Conservation (phyloP, 2,888 invertebrate species). For the Phyto melanocephala region DNA sequence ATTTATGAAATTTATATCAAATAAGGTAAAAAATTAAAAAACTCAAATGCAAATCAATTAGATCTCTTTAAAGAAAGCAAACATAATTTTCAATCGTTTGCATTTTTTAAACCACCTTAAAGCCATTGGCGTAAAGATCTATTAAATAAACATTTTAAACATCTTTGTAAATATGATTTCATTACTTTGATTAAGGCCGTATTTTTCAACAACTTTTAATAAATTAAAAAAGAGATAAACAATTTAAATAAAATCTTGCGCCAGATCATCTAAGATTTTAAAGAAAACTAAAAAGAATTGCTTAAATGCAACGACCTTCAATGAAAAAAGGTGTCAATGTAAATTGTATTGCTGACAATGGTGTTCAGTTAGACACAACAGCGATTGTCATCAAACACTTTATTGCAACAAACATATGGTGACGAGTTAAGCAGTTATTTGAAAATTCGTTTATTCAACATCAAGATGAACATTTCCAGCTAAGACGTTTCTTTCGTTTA, state of each 20-base stretch:
- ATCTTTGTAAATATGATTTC: not conserved
- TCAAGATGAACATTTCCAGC: not conserved
- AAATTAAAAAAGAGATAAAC: not conserved
- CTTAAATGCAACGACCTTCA: conserved; percentile 25
- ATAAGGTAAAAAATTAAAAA: not conserved
- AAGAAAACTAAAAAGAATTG: not conserved
- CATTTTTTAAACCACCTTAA: not conserved
- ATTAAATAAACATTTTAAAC: not conserved
- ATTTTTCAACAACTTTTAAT: too few species aligned
- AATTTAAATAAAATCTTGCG: not conserved
- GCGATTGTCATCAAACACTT: not conserved
- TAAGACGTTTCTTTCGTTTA: not conserved
- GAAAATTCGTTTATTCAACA: not conserved
- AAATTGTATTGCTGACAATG: not conserved
- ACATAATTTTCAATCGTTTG: too few species aligned
- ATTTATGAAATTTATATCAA: not conserved
- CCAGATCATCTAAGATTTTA: not conserved
- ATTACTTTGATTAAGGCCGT: not conserved
- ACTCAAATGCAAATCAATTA: conserved; percentile 2
- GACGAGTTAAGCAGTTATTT: too few species aligned
- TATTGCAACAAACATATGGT: not conserved
- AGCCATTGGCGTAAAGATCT: not conserved
- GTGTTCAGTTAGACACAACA: not conserved
- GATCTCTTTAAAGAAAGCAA: not conserved
- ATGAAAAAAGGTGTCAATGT: conserved; percentile 43